Evolutionary conservation across 2,113 vertebrate genomes (phyloP), one percentile per base, ranked within the genome.

Genomic region (Oreochromis aureus): DNA sequence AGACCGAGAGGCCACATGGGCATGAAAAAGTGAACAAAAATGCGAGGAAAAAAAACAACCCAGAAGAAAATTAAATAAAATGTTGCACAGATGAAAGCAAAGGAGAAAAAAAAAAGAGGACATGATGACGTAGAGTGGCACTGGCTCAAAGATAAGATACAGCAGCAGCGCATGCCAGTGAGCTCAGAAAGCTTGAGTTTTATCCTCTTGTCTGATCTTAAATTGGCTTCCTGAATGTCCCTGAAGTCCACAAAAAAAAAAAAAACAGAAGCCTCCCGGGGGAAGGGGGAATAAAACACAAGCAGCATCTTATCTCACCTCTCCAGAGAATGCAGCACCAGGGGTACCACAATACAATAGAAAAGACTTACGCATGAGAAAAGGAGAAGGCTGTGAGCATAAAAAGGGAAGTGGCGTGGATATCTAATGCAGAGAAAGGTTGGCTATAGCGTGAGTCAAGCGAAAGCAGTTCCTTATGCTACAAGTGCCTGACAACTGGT

Each of bases 191-290:
- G 89, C 87, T 92, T 69, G 27, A 55, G 69, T 92, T 91, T 90
- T 89, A 92, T 84, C 61, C 81, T 73, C 73, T 55, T 18, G 27
- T 91, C 89, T 94, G 86, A 91, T 94, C 92, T 94, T 83, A 90
- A 93, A 94, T 55, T 4, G 54, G 53, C 81, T 73, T 46, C 71
- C 55, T 59, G 85, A 82, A 89, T 84, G 89, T 92, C 85, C 90
- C 86, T 89, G 36, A 89, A 91, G 59, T 55, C 46, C 4, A 3
- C 11, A 30, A 84, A 86, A 44, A 83, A 80, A n/a, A 12, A n/a
- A 44, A 83, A 80, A 12, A 18, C 61, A 12, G 2, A 71, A 58
- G 34, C 80, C 59, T 63, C 71, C 9, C 0, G 3, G 22, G 79
- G 80, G 1, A 24, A 44, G 78, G 32, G 2, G 16, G 86, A 46